phyloP scores from a whole-genome alignment of 2,113 vertebrate genomes.

The Pelecanus crispus region DNA sequence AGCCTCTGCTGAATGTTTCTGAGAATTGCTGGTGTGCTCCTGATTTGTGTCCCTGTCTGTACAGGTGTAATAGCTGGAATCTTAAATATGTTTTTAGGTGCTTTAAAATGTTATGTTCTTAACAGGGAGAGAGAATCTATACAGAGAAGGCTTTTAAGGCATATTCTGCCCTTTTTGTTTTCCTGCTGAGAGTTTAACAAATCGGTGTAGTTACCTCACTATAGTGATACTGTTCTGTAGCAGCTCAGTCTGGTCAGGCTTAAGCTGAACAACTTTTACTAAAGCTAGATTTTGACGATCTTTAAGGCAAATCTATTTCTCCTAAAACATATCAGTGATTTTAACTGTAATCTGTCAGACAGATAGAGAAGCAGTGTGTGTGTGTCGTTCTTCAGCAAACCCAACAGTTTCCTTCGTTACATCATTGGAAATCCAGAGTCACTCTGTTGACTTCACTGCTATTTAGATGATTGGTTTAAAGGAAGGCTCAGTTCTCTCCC shows the following conservation, averaged over 20 bases:
- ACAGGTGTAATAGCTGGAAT: not conserved
- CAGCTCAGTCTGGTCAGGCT: not conserved
- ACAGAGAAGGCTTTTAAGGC: not conserved
- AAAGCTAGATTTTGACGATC: not conserved
- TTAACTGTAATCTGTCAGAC: not conserved
- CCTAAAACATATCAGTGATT: not conserved
- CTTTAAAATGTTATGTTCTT: not conserved
- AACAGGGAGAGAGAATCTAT: not conserved
- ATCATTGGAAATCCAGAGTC: not conserved
- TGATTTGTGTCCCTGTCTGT: not conserved
- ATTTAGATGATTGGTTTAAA: not conserved
- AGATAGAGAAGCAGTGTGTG: not conserved
- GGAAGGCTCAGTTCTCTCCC: not conserved
- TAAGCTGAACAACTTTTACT: not conserved
- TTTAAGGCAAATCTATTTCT: not conserved
- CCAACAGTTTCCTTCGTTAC: not conserved
- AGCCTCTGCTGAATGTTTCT: not conserved
- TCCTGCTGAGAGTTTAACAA: not conserved
- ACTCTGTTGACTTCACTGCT: not conserved
- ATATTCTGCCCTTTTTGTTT: not conserved
- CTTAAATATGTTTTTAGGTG: not conserved
- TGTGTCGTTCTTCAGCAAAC: not conserved
- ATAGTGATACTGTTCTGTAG: not conserved
- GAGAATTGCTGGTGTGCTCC: not conserved
- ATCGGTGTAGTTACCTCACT: not conserved